Conservation (phyloP, 92 coral and sea anemone genomes). For the Bergia puertoricense region DNA sequence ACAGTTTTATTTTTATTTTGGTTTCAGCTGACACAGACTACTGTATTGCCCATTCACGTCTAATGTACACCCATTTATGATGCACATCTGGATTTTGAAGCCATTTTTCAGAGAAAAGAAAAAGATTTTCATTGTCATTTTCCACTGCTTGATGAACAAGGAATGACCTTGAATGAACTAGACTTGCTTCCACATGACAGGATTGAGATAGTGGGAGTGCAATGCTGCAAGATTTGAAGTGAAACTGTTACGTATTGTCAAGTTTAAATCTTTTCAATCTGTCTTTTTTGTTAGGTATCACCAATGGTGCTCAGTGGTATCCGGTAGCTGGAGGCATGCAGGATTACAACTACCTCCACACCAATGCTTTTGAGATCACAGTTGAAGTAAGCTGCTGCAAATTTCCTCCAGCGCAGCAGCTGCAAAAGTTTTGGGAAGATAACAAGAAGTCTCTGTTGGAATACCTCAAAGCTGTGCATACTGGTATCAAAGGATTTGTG, state of each 20-base stretch:
- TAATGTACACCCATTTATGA: too few relatives aligned
- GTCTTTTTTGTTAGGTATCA: constrained; percentile 69
- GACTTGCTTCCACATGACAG: too few relatives aligned
- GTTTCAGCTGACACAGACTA: too few relatives aligned
- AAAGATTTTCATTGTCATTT: too few relatives aligned
- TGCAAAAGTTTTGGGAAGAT: constrained; percentile 71
- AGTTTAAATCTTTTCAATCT: not conserved
- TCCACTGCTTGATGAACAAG: too few relatives aligned
- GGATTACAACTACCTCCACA: constrained; percentile 87
- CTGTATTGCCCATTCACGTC: too few relatives aligned
- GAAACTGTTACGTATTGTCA: not conserved
- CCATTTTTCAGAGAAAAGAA: too few relatives aligned
- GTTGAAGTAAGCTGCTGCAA: constrained; percentile 97
- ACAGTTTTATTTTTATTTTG: too few relatives aligned
- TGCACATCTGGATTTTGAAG: too few relatives aligned
- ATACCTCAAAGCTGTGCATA: constrained; percentile 76
- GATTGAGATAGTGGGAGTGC: too few relatives aligned
- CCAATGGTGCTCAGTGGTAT: constrained; percentile 97
- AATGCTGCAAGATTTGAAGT: too few relatives aligned
- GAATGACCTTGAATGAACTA: too few relatives aligned
- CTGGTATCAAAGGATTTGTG: constrained; percentile 87
- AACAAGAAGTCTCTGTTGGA: constrained; percentile 80
- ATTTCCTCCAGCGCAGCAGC: constrained; percentile 60
- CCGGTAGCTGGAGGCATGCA: constrained; percentile 97
- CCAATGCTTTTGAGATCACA: constrained; percentile 91